These are phyloP conservation scores for Bombyx mandarina DNA, from an alignment of 1,140 invertebrate genomes.

Conservation along the genomic window DNA sequence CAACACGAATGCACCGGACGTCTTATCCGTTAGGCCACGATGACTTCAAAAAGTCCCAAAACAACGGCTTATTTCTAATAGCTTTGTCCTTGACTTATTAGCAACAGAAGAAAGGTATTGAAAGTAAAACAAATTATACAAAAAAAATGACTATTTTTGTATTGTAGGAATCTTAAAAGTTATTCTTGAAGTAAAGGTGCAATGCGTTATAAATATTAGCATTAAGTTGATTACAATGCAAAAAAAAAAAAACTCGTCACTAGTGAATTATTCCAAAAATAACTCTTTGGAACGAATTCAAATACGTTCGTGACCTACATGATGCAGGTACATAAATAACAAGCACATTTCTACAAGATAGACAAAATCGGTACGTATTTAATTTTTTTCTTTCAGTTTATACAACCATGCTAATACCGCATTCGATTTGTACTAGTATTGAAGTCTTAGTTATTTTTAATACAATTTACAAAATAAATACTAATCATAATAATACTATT, in stretches of 20 bases:
- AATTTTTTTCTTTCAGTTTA: conserved; percentile 13
- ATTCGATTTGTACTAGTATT: conserved; percentile 53
- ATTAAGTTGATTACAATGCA: conserved; percentile 35
- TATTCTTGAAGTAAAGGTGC: conserved; percentile 9
- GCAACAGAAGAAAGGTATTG: background rate
- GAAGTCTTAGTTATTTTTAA: conserved; percentile 45
- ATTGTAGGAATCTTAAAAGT: conserved; percentile 7
- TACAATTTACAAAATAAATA: conserved; percentile 41
- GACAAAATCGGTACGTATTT: conserved; percentile 22
- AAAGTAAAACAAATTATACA: conserved; percentile 1
- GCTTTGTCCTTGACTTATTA: no score
- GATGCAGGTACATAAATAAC: background rate
- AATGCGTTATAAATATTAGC: conserved; percentile 62
- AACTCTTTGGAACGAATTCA: conserved; percentile 51
- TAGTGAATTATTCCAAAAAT: conserved; percentile 57
- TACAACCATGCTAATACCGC: conserved; percentile 63
- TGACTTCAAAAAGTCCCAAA: no score
- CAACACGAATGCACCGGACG: no score
- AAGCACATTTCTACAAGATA: conserved; percentile 57
- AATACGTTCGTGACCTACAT: conserved; percentile 4
- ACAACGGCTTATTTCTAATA: no score
- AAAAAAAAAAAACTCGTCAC: conserved; percentile 26
- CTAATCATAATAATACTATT: conserved; percentile 55
- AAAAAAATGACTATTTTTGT: conserved; percentile 2
- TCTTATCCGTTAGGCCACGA: no score